Percentiles rank a stretch among this genome's conserved stretches.
phyloP scores from a whole-genome alignment of 1,140 invertebrate species.

The Melanaphis sacchari region DNA sequence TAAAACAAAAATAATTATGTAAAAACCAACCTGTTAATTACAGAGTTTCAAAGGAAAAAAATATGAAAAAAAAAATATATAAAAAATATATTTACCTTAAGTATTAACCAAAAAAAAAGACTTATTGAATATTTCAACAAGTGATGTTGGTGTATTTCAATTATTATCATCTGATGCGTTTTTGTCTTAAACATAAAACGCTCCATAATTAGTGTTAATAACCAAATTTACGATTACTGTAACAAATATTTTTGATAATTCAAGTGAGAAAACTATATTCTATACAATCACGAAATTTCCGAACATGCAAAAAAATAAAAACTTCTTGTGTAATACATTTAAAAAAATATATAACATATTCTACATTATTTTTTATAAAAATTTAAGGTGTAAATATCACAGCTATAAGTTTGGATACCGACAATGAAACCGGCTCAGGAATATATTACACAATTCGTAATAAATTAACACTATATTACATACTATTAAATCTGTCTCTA shows the following conservation, averaged over 20 bases:
- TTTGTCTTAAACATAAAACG: background rate
- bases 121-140: background rate
- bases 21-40: background rate
- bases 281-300: background rate
- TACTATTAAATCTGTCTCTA: background rate
- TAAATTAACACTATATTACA: too few species aligned
- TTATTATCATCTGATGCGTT: background rate
- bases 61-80: too few species aligned
- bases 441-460: background rate
- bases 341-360: background rate
- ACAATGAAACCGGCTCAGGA: background rate
- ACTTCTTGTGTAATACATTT: background rate
- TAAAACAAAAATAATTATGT: background rate
- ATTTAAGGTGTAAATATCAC: background rate
- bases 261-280: background rate
- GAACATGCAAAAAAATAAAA: background rate
- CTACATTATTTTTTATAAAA: background rate
- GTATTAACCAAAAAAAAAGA: background rate
- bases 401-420: background rate
- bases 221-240: background rate
- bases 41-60: background rate
- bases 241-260: background rate
- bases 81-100: background rate
- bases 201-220: background rate
- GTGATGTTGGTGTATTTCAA: background rate